Conservation (phyloP, 2,888 invertebrate species). For the Salticus scenicus region DNA sequence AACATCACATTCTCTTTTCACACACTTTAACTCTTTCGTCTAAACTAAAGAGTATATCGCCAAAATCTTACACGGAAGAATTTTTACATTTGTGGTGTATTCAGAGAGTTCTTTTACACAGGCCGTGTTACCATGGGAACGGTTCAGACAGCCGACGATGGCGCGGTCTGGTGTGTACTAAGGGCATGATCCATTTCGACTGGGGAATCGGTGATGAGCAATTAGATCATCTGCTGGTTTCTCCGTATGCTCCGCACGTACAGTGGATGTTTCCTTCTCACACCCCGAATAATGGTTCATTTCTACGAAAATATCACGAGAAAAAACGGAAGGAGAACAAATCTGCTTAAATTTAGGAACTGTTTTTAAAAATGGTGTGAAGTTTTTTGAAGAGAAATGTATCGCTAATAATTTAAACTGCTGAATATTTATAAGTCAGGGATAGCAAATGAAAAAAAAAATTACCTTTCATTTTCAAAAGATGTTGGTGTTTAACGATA, state of each 20-base stretch:
- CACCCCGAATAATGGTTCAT: neutral
- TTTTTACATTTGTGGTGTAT: constrained; percentile 13
- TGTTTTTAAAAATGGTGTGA: too few species aligned
- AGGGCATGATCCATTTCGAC: neutral
- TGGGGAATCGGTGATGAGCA: neutral
- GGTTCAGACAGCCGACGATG: constrained; percentile 23
- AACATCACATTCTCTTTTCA: neutral
- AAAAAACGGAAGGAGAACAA: too few species aligned
- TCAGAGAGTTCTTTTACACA: neutral
- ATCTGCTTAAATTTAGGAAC: too few species aligned
- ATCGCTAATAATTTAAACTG: too few species aligned
- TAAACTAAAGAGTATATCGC: neutral
- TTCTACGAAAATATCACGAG: too few species aligned
- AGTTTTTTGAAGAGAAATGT: too few species aligned
- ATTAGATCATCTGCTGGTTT: neutral
- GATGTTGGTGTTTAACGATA: too few species aligned
- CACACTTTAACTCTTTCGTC: neutral
- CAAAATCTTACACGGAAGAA: neutral
- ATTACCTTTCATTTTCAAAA: too few species aligned
- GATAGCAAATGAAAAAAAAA: too few species aligned
- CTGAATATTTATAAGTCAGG: too few species aligned
- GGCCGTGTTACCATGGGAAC: neutral
- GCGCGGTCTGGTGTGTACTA: constrained; percentile 16
- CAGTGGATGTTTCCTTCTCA: neutral
- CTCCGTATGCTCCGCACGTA: neutral